phyloP scores from a whole-genome alignment of 2,888 invertebrate species.

The Plebejus argus region DNA sequence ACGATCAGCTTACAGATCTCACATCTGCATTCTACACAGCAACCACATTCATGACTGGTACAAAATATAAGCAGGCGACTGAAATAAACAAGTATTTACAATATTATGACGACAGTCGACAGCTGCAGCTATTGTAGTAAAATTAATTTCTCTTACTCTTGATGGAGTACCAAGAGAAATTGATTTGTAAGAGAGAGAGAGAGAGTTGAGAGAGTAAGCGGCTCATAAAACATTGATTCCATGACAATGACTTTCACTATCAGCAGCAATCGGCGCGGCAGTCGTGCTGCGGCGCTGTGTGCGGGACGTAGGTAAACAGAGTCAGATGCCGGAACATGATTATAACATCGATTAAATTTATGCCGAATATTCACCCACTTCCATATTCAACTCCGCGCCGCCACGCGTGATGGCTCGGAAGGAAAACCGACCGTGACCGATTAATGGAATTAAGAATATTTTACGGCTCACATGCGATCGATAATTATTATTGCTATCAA shows the following conservation, averaged over 20 bases:
- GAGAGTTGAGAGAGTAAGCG: too few relatives aligned
- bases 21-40: too few relatives aligned
- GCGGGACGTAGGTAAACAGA: slow-evolving; percentile 1
- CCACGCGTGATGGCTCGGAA: slow-evolving; percentile 6
- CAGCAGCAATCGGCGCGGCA: background rate
- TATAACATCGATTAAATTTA: slow-evolving; percentile 14
- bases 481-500: background rate
- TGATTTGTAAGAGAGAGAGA: too few relatives aligned
- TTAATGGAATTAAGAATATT: background rate
- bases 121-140: too few relatives aligned
- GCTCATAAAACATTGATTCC: background rate
- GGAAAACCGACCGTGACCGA: slow-evolving; percentile 14
- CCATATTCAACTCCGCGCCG: background rate
- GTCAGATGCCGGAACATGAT: slow-evolving; percentile 5
- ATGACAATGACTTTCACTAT: background rate
- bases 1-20: too few relatives aligned
- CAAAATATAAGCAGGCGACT: too few relatives aligned
- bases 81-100: too few relatives aligned
- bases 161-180: too few relatives aligned
- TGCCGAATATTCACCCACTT: slow-evolving; percentile 6
- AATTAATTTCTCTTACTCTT: too few relatives aligned
- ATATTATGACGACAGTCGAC: too few relatives aligned
- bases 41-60: too few relatives aligned
- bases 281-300: background rate
- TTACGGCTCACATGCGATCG: background rate